A percentile compares a stretch with the other conserved stretches of the same genome.
Conservation (phyloP, 2,797 vertebrate species). For the Neoniphon sammara region DNA sequence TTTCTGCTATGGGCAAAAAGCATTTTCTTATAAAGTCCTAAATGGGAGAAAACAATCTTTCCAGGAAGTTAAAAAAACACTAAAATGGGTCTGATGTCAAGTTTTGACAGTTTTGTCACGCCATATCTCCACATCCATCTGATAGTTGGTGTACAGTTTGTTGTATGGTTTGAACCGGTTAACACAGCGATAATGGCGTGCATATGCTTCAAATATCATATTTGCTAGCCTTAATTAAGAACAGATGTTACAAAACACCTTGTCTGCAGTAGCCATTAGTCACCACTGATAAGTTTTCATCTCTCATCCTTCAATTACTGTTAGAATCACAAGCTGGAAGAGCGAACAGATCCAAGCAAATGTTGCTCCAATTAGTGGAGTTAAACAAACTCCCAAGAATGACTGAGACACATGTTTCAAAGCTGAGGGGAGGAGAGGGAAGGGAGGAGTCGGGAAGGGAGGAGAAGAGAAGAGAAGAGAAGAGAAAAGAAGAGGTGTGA, state of each 20-base stretch:
- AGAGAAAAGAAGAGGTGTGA: slow-evolving; percentile 16
- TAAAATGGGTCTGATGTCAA: slow-evolving; percentile 17
- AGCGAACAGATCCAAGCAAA: slow-evolving; percentile 27
- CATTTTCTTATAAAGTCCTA: too few relatives aligned
- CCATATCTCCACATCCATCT: slow-evolving; percentile 19
- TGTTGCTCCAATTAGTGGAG: slow-evolving; percentile 47
- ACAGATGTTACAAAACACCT: slow-evolving; percentile 23
- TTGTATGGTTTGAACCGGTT: too few relatives aligned
- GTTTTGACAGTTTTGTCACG: slow-evolving; percentile 11
- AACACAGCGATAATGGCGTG: too few relatives aligned
- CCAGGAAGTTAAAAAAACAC: slow-evolving; percentile 8
- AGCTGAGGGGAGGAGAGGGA: background rate
- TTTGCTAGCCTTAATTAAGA: slow-evolving; percentile 28
- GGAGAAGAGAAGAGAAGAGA: slow-evolving; percentile 1
- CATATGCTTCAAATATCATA: slow-evolving; percentile 4
- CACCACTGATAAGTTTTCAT: slow-evolving; percentile 7
- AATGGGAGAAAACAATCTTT: background rate
- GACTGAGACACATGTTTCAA: slow-evolving; percentile 32
- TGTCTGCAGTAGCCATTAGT: slow-evolving; percentile 11
- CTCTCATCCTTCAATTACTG: slow-evolving; percentile 20
- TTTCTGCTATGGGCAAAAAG: too few relatives aligned
- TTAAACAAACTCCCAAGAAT: slow-evolving; percentile 35
- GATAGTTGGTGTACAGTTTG: background rate
- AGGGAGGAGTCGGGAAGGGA: background rate
- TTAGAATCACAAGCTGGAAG: slow-evolving; percentile 23